Percentiles rank a stretch among this genome's conserved stretches.
These are phyloP conservation scores for Orchestia grillus DNA, from an alignment of 1,140 invertebrate species.

Conservation along the genomic window DNA sequence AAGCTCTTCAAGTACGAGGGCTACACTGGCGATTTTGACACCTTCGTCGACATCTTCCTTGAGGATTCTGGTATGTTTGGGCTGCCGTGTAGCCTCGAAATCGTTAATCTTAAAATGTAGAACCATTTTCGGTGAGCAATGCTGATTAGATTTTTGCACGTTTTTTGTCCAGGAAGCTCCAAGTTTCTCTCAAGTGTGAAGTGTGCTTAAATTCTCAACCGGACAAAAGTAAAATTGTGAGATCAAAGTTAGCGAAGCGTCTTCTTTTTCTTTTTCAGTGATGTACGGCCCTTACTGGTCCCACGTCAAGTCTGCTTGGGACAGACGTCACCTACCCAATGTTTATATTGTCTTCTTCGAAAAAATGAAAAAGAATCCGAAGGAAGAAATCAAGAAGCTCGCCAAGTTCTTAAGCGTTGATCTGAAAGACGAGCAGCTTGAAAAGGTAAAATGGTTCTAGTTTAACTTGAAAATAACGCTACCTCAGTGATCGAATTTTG, in stretches of 20 bases:
- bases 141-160: neutral
- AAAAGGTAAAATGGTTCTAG: neutral
- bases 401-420: neutral
- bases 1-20: conserved; percentile 77
- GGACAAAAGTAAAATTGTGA: neutral
- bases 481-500: neutral
- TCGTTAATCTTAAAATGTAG: neutral
- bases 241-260: neutral
- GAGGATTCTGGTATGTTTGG: conserved; percentile 73
- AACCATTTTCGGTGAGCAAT: neutral
- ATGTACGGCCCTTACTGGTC: neutral
- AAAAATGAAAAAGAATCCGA: neutral
- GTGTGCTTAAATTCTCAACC: neutral
- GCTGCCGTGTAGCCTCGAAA: neutral
- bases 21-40: conserved; percentile 79
- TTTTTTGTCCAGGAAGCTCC: neutral
- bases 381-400: neutral
- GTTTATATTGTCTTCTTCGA: neutral
- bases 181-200: neutral
- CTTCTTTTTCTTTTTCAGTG: neutral
- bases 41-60: conserved; percentile 84
- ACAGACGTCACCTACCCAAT: neutral
- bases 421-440: neutral
- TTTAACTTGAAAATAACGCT: neutral
- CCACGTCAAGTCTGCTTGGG: neutral